Percentiles rank a stretch among this genome's conserved stretches.
phyloP scores from a whole-genome alignment of 2,888 invertebrate genomes.

The Nemotelus nigrinus region DNA sequence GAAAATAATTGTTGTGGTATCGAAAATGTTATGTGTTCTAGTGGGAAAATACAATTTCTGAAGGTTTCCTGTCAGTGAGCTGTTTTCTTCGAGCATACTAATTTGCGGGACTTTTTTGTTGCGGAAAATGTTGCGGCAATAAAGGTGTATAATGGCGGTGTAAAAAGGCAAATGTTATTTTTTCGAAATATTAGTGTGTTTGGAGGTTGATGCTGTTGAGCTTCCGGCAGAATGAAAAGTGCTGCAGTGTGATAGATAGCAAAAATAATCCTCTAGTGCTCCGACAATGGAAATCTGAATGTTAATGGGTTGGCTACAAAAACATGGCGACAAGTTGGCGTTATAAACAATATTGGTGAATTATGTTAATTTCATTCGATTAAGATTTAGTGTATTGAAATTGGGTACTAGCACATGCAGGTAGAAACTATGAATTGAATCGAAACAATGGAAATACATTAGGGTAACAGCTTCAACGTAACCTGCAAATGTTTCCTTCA shows the following conservation, averaged over 20 bases:
- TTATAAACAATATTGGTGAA: constrained; percentile 32
- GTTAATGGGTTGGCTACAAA: neutral
- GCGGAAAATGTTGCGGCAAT: neutral
- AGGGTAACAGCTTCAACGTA: too few species aligned
- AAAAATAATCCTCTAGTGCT: neutral
- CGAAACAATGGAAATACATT: neutral
- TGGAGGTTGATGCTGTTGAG: neutral
- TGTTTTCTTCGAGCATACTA: neutral
- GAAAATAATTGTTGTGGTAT: neutral
- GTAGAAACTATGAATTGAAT: neutral
- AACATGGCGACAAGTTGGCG: constrained; percentile 24
- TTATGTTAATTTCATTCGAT: neutral
- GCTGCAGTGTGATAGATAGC: neutral
- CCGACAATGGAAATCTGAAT: neutral
- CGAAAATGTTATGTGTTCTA: constrained; percentile 4
- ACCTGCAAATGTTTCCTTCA: too few species aligned
- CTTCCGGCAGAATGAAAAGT: neutral
- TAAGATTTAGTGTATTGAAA: neutral
- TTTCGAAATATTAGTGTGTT: neutral
- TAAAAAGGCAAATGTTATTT: constrained; percentile 4
- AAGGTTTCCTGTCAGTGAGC: neutral
- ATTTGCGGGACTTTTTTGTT: neutral
- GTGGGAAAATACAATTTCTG: neutral
- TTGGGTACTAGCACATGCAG: neutral
- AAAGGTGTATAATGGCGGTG: neutral